Evolutionary conservation across 2,888 invertebrate species (phyloP), one percentile per base, ranked within the genome.

Genomic region (Xiphydria camelus): DNA sequence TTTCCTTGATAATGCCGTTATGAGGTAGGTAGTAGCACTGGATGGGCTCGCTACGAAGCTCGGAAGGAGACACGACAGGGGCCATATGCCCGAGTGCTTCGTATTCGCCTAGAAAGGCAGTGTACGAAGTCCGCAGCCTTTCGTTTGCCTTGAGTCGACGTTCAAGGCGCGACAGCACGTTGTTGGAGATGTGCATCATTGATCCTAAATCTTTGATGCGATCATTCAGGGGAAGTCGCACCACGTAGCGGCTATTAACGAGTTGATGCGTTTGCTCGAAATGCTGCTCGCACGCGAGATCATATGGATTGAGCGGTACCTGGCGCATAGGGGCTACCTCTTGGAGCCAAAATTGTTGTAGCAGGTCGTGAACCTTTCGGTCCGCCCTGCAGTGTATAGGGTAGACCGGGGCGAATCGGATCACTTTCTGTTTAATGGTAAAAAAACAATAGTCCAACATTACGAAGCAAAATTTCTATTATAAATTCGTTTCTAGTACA

Each of bases 351-450:
- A n/a, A n/a, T n/a, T n/a, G n/a, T n/a, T n/a, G n/a, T n/a, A n/a
- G n/a, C n/a, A n/a, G n/a, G n/a, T n/a, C n/a, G 25, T 38, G 21
- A 21, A 47, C 35, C 23, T 43, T 33, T 6, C 32, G 18, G 12
- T 49, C 45, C 2, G 41, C 41, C 1, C 37, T 45, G 10, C 45
- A 45, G 7, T 49, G 45, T 25, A 42, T n/a, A n/a, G n/a, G n/a
- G n/a, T n/a, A n/a, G n/a, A n/a, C n/a, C n/a, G n/a, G n/a, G n/a
- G n/a, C n/a, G n/a, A n/a, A n/a, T n/a, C n/a, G n/a, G n/a, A n/a
- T n/a, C n/a, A n/a, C n/a, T n/a, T n/a, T n/a, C n/a, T n/a, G n/a
- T n/a, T n/a, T n/a, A n/a, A n/a, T n/a, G n/a, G n/a, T n/a, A n/a
- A n/a, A n/a, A n/a, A n/a, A n/a, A n/a, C n/a, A n/a, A n/a, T n/a